These are phyloP conservation scores for Alectura lathami DNA, from an alignment of 2,113 vertebrate species.

Conservation along the genomic window DNA sequence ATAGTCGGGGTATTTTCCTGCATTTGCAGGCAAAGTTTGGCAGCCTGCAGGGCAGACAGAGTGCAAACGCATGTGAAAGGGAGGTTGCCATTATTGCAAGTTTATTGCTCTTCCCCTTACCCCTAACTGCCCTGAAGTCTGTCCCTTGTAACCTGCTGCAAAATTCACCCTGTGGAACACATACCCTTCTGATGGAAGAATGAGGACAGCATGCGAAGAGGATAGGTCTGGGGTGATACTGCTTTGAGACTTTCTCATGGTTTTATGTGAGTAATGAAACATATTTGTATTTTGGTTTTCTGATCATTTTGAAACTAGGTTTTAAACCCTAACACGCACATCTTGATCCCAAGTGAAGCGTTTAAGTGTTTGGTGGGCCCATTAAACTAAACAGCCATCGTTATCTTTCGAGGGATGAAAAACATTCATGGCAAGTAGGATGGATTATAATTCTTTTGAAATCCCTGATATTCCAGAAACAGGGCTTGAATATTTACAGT, in stretches of 20 bases:
- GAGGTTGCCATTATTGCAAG: background rate
- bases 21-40: background rate
- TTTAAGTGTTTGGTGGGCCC: background rate
- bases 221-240: background rate
- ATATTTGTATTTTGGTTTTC: background rate
- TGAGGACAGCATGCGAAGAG: background rate
- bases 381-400: background rate
- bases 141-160: background rate
- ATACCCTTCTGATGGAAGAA: background rate
- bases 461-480: conserved; percentile 3
- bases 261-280: background rate
- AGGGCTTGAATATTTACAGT: conserved; percentile 2
- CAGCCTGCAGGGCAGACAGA: background rate
- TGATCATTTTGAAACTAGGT: background rate
- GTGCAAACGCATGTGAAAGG: background rate
- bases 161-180: background rate
- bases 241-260: background rate
- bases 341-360: background rate
- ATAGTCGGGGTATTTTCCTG: background rate
- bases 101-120: background rate
- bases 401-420: conserved; percentile 27
- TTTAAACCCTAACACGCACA: background rate
- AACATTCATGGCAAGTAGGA: background rate
- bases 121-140: background rate
- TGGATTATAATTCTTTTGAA: conserved; percentile 15